These are phyloP conservation scores for Anabacerthia variegaticeps DNA, from an alignment of 2,797 vertebrate genomes.

Conservation along the genomic window DNA sequence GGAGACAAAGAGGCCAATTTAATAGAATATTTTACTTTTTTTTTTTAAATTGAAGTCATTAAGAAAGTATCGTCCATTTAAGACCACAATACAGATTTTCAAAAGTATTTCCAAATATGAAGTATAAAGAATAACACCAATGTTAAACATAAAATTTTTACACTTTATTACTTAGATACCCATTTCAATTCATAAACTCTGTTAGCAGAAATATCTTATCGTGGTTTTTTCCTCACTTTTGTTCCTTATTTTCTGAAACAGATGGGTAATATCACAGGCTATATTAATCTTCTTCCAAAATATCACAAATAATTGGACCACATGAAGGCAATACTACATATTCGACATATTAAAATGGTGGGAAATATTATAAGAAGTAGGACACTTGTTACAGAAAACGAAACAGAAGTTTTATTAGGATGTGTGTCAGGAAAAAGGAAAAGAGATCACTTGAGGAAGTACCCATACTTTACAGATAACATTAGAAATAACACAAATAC, in stretches of 20 bases:
- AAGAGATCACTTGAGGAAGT: background rate
- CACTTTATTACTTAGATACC: background rate
- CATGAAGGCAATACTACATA: background rate
- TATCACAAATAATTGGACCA: background rate
- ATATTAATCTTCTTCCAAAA: background rate
- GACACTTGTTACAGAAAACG: background rate
- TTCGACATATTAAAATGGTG: background rate
- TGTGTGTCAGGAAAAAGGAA: background rate
- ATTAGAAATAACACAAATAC: background rate
- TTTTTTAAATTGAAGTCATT: background rate
- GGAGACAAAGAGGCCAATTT: background rate
- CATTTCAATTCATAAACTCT: background rate
- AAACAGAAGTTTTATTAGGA: background rate
- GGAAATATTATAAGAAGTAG: background rate
- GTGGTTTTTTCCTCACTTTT: background rate
- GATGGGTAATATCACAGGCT: background rate
- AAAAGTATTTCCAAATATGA: background rate
- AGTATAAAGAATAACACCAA: background rate
- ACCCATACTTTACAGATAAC: background rate
- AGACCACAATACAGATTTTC: background rate
- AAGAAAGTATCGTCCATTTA: background rate
- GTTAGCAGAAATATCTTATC: background rate
- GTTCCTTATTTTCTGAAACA: background rate
- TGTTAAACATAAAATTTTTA: background rate
- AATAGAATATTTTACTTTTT: background rate